phyloP scores from a whole-genome alignment of 2,888 invertebrate genomes.

The Macaria liturata region DNA sequence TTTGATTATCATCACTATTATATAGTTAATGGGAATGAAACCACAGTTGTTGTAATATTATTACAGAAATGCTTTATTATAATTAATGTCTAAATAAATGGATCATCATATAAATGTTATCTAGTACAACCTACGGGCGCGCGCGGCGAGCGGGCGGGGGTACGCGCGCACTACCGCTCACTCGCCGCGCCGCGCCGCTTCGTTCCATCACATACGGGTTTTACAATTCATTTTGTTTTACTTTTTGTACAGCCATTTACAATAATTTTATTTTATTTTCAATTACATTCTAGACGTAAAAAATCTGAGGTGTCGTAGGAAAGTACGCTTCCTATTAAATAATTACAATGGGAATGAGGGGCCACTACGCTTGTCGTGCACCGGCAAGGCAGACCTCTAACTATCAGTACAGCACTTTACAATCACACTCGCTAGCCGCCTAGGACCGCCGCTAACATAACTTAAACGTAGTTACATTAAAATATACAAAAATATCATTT shows the following conservation, averaged over 20 bases:
- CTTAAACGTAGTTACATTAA: slow-evolving; percentile 79
- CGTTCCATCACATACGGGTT: slow-evolving; percentile 80
- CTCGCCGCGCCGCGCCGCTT: slow-evolving; percentile 67
- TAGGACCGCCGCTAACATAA: slow-evolving; percentile 69
- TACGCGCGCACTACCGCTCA: slow-evolving; percentile 43
- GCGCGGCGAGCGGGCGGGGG: slow-evolving; percentile 58
- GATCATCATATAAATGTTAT: slow-evolving; percentile 84
- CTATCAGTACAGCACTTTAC: slow-evolving; percentile 81
- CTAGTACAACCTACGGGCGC: slow-evolving; percentile 81
- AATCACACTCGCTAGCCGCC: slow-evolving; percentile 74
- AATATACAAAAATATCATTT: slow-evolving; percentile 84
- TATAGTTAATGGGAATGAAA: slow-evolving; percentile 56
- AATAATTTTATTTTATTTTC: slow-evolving; percentile 84
- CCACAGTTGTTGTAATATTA: slow-evolving; percentile 79
- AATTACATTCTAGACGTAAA: slow-evolving; percentile 82
- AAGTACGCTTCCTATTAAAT: slow-evolving; percentile 82
- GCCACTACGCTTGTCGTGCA: slow-evolving; percentile 79
- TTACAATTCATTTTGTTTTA: slow-evolving; percentile 80
- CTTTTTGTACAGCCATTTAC: slow-evolving; percentile 84
- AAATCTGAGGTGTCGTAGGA: slow-evolving; percentile 82
- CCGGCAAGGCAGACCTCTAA: slow-evolving; percentile 80
- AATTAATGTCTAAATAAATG: slow-evolving; percentile 86
- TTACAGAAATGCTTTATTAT: slow-evolving; percentile 87
- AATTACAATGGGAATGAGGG: slow-evolving; percentile 82
- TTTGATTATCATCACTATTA: too few species aligned